Evolutionary conservation across 2,113 vertebrate species (phyloP).

Genomic region (Gymnogyps californianus): DNA sequence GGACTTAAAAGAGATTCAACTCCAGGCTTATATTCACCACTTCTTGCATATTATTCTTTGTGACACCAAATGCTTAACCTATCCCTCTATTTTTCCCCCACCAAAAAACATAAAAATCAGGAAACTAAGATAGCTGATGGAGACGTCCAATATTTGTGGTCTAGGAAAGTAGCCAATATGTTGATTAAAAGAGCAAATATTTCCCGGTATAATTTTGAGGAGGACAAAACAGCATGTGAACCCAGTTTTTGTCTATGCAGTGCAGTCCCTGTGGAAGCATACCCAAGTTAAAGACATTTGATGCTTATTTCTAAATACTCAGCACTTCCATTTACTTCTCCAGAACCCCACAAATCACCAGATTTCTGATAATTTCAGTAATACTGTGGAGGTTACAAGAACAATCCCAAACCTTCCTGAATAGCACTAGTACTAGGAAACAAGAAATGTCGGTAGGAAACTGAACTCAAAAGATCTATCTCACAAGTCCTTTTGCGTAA

Average conservation of each 20-base stretch:
- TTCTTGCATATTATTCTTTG: background rate
- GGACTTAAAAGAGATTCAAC: background rate
- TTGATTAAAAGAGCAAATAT: background rate
- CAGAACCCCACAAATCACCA: background rate
- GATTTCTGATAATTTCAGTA: background rate
- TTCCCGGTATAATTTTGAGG: background rate
- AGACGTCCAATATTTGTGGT: background rate
- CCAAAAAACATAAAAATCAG: background rate
- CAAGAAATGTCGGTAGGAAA: background rate
- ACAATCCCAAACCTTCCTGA: background rate
- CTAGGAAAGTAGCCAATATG: background rate
- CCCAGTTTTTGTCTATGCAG: accelerated
- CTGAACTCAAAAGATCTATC: background rate
- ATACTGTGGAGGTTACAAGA: background rate
- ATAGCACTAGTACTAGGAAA: background rate
- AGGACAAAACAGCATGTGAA: background rate
- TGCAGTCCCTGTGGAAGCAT: background rate
- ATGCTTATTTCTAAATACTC: background rate
- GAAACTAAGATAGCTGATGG: background rate
- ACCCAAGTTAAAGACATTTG: background rate
- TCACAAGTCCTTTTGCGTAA: background rate
- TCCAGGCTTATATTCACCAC: background rate
- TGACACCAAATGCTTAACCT: background rate
- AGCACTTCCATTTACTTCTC: background rate
- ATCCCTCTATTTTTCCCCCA: background rate